Evolutionary conservation across 2,888 invertebrate genomes (phyloP), one percentile per base, ranked within the genome.

Genomic region (Chesias legatella): DNA sequence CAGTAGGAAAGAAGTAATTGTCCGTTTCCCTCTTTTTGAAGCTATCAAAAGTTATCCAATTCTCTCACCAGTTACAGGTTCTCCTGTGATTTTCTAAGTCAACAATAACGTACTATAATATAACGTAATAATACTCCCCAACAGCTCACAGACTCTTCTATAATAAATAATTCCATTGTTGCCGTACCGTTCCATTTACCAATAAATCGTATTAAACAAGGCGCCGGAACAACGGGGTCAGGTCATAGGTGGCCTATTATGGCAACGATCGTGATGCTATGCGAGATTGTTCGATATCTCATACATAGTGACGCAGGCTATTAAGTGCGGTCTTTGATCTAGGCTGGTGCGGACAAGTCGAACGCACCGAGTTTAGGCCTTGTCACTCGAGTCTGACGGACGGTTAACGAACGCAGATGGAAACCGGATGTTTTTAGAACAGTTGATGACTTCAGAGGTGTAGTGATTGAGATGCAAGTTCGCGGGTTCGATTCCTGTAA

Each of bases 251-350:
- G 58, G 61, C 59, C 42, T 49, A 48, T 67, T 70, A 62, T 64
- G 52, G 60, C 64, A 67, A 46, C 63, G 58, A 64, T 69, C 67
- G 62, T 58, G 67, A 60, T 63, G 62, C 63, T 63, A 70, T 64
- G 66, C 64, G 60, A 62, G 67, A 67, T 65, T 45, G 43, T 30
- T 53, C 48, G 67, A 69, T 70, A 67, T 59, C 58, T 55, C 43
- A 53, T 53, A 59, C 58, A 33, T 37, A 42, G 43, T 46, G 45
- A 43, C 43, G 43, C 38, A 43, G 58, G 73, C 71, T 71, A 81
- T 78, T 81, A 80, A 67, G 63, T 39, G 34, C 71, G 66, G 63
- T 59, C 74, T 77, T 74, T 73, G 78, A 77, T 76, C 69, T 61
- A 52, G 52, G 53, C 53, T 60, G 66, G 68, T 64, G 69, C 66